phyloP scores from a whole-genome alignment of 1,140 invertebrate genomes.

The Diachasma alloeum region DNA sequence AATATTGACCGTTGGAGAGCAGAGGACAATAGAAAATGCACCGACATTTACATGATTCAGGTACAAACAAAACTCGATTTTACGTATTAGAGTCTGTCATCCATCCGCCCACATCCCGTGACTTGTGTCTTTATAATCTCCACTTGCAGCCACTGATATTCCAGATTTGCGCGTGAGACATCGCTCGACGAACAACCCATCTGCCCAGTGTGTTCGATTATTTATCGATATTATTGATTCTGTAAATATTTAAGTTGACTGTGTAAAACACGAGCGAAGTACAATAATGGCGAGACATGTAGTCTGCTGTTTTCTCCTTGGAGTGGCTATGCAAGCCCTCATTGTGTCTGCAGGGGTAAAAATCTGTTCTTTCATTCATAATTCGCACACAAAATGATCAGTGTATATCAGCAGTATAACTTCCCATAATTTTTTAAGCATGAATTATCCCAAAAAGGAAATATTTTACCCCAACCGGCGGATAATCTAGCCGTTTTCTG shows the following conservation, averaged over 20 bases:
- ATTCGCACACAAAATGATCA: no score
- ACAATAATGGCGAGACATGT: background rate
- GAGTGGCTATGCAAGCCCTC: background rate
- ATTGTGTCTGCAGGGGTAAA: constrained; percentile 12
- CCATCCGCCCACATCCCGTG: constrained; percentile 53
- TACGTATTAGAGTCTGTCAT: background rate
- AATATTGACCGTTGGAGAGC: background rate
- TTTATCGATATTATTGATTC: background rate
- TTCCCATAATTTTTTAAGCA: no score
- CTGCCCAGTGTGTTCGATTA: background rate
- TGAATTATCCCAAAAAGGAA: no score
- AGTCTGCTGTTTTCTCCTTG: background rate
- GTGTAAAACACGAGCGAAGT: background rate
- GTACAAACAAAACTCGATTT: background rate
- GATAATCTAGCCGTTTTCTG: no score
- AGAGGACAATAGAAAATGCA: background rate
- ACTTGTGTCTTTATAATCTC: constrained; percentile 43
- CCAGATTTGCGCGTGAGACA: background rate
- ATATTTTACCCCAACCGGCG: no score
- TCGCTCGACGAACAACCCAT: background rate
- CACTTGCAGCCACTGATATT: background rate
- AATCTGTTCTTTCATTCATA: background rate
- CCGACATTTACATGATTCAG: background rate
- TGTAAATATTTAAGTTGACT: background rate
- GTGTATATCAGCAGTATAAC: no score